A percentile compares a stretch with the other conserved stretches of the same genome.
Conservation (phyloP, 2,888 invertebrate genomes). For the Pristionchus arcanus region DNA sequence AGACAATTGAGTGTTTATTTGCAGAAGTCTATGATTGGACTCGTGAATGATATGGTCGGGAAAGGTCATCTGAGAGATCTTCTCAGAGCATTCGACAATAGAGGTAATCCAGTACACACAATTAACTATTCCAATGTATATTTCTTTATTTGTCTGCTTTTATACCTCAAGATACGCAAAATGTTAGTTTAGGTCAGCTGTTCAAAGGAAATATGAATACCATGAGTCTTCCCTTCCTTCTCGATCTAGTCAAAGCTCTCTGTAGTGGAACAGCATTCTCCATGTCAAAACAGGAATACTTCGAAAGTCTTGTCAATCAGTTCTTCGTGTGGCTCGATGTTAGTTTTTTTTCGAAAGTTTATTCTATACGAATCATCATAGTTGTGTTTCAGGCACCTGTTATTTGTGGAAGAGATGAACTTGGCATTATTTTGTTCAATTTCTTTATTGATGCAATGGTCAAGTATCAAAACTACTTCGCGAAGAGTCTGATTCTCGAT, state of each 20-base stretch:
- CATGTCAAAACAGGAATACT: not conserved
- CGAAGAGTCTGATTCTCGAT: constrained; percentile 54
- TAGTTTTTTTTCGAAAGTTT: not conserved
- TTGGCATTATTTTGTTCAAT: constrained; percentile 23
- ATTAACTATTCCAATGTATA: not conserved
- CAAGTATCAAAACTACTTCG: constrained; percentile 25
- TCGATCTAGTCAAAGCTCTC: not conserved
- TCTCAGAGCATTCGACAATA: not conserved
- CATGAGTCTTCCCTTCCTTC: not conserved
- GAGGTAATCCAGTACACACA: not conserved
- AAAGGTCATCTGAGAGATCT: not conserved
- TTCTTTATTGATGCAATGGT: constrained; percentile 53
- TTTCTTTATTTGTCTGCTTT: not conserved
- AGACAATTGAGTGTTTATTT: not conserved
- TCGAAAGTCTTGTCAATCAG: not conserved
- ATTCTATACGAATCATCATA: not conserved
- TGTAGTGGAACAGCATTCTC: not conserved
- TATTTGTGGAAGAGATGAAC: not conserved
- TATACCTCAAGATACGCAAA: not conserved
- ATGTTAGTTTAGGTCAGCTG: not conserved
- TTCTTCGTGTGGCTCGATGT: not conserved
- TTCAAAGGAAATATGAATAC: not conserved
- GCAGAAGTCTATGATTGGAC: not conserved
- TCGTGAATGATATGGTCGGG: constrained; percentile 8
- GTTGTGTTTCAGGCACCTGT: not conserved